Evolutionary conservation across 2,797 vertebrate species (phyloP).

Genomic region (Cuniculus paca): DNA sequence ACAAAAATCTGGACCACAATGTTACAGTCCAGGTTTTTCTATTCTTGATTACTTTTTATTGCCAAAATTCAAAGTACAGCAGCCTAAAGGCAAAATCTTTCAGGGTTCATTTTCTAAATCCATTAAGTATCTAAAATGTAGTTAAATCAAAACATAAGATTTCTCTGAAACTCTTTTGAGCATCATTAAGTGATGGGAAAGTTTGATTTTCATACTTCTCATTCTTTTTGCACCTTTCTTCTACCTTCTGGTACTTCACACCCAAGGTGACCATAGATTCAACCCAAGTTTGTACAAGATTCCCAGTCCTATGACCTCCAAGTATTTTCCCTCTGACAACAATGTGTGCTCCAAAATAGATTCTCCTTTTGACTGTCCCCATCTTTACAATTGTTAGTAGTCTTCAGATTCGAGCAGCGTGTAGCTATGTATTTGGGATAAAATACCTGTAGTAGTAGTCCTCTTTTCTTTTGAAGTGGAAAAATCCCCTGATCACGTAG

Average conservation of each 20-base stretch:
- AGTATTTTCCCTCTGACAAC: neutral
- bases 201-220: neutral
- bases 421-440: neutral
- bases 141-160: neutral
- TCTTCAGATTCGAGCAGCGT: neutral
- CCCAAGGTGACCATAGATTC: neutral
- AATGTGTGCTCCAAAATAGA: neutral
- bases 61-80: constrained; percentile 10
- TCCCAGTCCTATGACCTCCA: neutral
- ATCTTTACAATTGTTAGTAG: neutral
- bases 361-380: neutral
- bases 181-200: neutral
- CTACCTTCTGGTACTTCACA: neutral
- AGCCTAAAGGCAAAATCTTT: neutral
- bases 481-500: neutral
- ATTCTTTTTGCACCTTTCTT: neutral
- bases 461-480: neutral
- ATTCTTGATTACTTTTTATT: neutral
- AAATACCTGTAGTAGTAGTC: neutral
- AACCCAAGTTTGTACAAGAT: neutral
- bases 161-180: neutral
- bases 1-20: neutral
- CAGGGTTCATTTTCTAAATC: neutral
- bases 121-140: constrained; percentile 4
- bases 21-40: neutral